Evolutionary conservation across 2,888 invertebrate species (phyloP).

Genomic region (Cheilosia pagana): DNA sequence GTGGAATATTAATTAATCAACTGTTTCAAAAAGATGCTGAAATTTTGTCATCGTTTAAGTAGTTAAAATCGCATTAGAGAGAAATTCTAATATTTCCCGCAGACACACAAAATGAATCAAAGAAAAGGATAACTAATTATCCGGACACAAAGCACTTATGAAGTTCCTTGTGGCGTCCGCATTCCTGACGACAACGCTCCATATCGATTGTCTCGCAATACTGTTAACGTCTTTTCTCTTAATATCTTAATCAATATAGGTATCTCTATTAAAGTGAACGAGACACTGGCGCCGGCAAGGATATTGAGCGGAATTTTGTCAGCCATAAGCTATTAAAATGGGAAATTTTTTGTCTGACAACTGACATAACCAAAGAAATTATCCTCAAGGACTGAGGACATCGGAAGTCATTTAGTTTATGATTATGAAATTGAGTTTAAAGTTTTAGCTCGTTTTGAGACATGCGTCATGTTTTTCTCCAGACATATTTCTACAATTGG

Average conservation of each 20-base stretch:
- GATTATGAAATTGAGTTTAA: constrained; percentile 14
- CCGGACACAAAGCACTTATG: background rate
- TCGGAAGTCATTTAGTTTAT: constrained; percentile 5
- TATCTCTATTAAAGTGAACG: background rate
- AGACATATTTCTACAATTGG: no score
- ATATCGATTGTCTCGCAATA: background rate
- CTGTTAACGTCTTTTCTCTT: background rate
- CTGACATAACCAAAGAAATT: background rate
- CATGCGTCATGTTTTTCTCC: background rate
- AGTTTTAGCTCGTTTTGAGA: constrained; percentile 5
- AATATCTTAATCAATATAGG: constrained; percentile 10
- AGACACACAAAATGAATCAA: background rate
- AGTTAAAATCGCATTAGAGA: constrained; percentile 1
- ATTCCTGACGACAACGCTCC: background rate
- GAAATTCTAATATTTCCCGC: background rate
- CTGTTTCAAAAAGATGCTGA: constrained; percentile 19
- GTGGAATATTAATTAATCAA: constrained; percentile 34
- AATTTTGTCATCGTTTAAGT: background rate
- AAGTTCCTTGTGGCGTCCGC: background rate
- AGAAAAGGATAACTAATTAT: constrained; percentile 1
- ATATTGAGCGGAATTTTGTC: constrained; percentile 42
- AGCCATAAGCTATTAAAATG: constrained; percentile 46
- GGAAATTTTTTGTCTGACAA: constrained; percentile 8
- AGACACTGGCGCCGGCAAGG: constrained; percentile 46
- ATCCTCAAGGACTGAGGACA: background rate